A percentile compares a stretch with the other conserved stretches of the same genome.
Conservation (phyloP, 2,888 invertebrate species). For the Metallyticus violacea region DNA sequence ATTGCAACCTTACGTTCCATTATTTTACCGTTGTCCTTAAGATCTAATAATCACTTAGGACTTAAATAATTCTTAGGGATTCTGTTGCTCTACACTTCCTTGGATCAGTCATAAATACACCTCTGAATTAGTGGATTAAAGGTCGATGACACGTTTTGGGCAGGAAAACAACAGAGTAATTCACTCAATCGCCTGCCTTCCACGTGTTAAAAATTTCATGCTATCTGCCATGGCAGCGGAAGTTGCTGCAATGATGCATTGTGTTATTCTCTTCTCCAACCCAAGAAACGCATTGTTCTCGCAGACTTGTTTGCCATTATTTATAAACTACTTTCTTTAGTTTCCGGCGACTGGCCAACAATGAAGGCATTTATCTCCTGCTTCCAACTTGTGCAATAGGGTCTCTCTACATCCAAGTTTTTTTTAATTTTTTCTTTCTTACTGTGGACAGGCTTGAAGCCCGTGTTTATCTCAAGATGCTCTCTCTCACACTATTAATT, state of each 20-base stretch:
- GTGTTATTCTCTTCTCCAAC: not conserved
- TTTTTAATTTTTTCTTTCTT: not conserved
- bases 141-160: not conserved
- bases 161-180: not conserved
- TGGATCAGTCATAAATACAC: too few species aligned
- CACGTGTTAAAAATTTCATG: too few species aligned
- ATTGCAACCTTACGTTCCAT: too few species aligned
- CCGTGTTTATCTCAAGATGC: not conserved
- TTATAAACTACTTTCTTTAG: not conserved
- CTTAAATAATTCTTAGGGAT: too few species aligned
- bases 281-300: not conserved
- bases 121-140: not conserved
- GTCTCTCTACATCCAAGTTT: not conserved
- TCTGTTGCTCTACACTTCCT: too few species aligned
- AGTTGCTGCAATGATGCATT: not conserved
- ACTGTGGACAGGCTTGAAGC: too few species aligned
- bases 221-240: not conserved
- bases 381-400: not conserved
- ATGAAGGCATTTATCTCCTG: not conserved
- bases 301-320: not conserved
- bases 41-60: too few species aligned
- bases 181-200: not conserved
- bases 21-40: too few species aligned
- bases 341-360: not conserved
- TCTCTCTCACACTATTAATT: not conserved